phyloP scores from a whole-genome alignment of 23 tunicate species.

The Clavelina lepadiformis region DNA sequence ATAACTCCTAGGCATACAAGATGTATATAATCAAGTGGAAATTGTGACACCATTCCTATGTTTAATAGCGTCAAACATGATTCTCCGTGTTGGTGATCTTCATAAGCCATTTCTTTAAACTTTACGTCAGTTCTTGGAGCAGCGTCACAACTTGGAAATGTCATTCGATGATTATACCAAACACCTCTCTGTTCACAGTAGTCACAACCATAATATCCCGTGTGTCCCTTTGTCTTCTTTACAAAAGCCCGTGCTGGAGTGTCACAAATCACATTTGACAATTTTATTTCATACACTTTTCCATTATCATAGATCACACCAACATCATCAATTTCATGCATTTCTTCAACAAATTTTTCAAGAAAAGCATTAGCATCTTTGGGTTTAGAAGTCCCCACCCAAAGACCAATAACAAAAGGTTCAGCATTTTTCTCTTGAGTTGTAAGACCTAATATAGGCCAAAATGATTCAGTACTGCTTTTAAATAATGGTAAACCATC shows the following conservation, averaged over 20 bases:
- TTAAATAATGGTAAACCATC: conserved; percentile 51
- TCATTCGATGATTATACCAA: conserved; percentile 23
- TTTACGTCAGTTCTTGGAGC: conserved; percentile 15
- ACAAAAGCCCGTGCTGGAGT: conserved; percentile 52
- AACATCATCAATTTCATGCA: conserved; percentile 17
- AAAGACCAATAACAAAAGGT: conserved; percentile 11
- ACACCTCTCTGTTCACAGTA: conserved; percentile 32
- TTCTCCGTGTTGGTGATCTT: conserved; percentile 19
- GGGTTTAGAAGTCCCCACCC: conserved; percentile 17
- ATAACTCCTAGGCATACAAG: conserved; percentile 45
- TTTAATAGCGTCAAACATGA: conserved; percentile 26
- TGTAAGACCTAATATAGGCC: conserved; percentile 33
- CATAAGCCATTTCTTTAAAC: conserved; percentile 9
- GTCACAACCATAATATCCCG: conserved; percentile 48
- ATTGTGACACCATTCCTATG: conserved; percentile 24
- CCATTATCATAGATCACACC: conserved; percentile 9
- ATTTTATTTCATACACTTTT: neutral
- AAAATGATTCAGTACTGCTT: conserved; percentile 14
- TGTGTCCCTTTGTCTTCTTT: conserved; percentile 28
- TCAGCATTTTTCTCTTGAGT: neutral
- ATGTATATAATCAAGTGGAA: conserved; percentile 37
- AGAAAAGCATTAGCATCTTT: conserved; percentile 12
- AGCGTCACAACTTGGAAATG: neutral
- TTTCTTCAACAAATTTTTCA: conserved; percentile 8
- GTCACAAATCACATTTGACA: conserved; percentile 35